Evolutionary conservation across 2,113 vertebrate genomes (phyloP).

Genomic region (Dromaius novaehollandiae): DNA sequence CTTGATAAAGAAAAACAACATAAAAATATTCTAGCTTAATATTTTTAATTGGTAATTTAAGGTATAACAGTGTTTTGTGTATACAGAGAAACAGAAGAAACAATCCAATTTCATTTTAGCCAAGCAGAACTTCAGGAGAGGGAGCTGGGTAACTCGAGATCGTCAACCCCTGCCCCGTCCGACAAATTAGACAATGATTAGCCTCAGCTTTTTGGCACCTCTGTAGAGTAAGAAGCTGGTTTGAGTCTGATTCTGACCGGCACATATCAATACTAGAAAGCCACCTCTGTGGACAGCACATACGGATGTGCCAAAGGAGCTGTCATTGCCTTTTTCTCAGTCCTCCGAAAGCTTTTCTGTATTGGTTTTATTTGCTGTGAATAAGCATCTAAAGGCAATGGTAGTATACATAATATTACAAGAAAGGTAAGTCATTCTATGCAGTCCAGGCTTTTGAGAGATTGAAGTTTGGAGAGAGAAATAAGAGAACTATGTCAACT

Average conservation of each 20-base stretch:
- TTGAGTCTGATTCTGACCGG: neutral
- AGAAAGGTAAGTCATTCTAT: neutral
- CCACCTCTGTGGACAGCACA: neutral
- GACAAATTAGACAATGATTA: neutral
- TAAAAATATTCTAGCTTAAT: neutral
- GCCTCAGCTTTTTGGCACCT: neutral
- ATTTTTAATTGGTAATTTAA: neutral
- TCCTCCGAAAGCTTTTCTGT: neutral
- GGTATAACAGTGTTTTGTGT: neutral
- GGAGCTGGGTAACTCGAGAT: neutral
- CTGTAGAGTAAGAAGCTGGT: neutral
- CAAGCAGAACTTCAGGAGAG: neutral
- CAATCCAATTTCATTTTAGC: neutral
- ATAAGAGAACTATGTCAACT: neutral
- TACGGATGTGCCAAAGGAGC: accelerated
- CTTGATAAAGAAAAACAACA: neutral
- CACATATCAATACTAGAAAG: neutral
- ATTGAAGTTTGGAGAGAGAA: neutral
- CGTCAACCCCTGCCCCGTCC: neutral
- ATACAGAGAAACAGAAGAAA: neutral
- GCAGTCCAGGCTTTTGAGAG: neutral
- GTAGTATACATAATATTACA: neutral
- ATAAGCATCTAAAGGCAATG: neutral
- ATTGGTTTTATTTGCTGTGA: neutral
- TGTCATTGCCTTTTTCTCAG: neutral